phyloP scores from a whole-genome alignment of 1,140 invertebrate genomes.

The Musca vetustissima region DNA sequence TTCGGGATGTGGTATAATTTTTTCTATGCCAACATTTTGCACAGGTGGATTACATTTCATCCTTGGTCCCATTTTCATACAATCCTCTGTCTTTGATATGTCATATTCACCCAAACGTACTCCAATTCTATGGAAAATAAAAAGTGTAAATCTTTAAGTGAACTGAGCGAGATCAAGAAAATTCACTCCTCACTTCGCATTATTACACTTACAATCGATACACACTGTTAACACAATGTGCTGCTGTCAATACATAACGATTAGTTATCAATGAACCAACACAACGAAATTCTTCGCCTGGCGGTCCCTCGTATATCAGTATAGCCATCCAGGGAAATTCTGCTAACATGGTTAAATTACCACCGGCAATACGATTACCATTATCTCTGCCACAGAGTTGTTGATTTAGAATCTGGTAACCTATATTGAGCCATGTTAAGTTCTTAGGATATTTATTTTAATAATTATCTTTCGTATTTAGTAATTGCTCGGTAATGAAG shows the following conservation, averaged over 20 bases:
- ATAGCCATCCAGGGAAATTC: conserved; percentile 62
- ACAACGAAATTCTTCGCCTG: conserved; percentile 37
- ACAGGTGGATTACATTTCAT: conserved; percentile 57
- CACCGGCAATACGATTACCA: conserved; percentile 46
- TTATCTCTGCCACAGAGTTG: conserved; percentile 40
- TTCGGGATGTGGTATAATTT: conserved; percentile 61
- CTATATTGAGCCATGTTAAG: too few species aligned
- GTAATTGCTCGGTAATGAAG: too few species aligned
- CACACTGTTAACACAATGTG: conserved; percentile 47
- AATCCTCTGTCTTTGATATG: conserved; percentile 60
- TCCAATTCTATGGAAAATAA: conserved; percentile 46
- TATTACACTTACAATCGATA: background rate
- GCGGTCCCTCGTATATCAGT: conserved; percentile 48
- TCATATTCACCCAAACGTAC: conserved; percentile 68
- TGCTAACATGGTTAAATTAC: conserved; percentile 54
- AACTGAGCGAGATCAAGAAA: too few species aligned
- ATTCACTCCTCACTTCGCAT: too few species aligned
- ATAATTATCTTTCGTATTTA: too few species aligned
- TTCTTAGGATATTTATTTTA: too few species aligned
- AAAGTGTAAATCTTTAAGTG: too few species aligned
- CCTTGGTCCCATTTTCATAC: conserved; percentile 44
- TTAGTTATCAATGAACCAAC: conserved; percentile 58
- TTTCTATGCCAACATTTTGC: conserved; percentile 60
- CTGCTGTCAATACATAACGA: conserved; percentile 67
- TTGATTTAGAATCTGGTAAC: conserved; percentile 37